Percentiles rank a stretch among this genome's conserved stretches.
Conservation (phyloP, 2,888 invertebrate genomes). For the Luperina nickerlii region DNA sequence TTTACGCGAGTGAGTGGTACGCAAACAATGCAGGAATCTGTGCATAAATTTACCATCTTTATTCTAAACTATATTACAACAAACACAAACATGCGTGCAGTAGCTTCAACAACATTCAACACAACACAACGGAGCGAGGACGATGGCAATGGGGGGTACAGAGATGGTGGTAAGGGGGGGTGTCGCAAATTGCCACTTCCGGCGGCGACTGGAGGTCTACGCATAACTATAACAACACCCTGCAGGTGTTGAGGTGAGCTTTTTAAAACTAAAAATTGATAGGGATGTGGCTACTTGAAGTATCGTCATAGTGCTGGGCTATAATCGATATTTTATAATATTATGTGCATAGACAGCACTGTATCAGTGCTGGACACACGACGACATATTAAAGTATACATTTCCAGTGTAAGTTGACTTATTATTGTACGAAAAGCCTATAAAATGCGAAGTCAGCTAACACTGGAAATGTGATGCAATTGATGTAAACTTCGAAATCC, state of each 20-base stretch:
- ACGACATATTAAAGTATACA: no score
- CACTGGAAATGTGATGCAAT: no score
- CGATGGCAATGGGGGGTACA: neutral
- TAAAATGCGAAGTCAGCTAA: no score
- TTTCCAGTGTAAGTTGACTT: no score
- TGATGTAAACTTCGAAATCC: neutral
- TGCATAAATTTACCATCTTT: neutral
- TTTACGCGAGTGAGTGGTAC: neutral
- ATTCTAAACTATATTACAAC: no score
- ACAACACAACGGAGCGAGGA: conserved; percentile 34
- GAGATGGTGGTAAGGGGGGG: conserved; percentile 3
- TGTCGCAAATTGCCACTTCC: conserved; percentile 73
- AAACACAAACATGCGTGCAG: conserved; percentile 40
- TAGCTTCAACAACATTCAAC: conserved; percentile 31
- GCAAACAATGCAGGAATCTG: neutral
- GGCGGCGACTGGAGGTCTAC: conserved; percentile 69
- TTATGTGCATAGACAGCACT: no score
- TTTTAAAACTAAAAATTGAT: conserved; percentile 15
- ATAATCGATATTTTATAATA: no score
- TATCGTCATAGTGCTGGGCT: neutral
- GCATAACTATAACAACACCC: conserved; percentile 19
- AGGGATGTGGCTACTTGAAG: neutral
- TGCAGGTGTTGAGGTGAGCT: conserved; percentile 18
- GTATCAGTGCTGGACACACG: no score
- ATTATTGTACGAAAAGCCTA: no score